Conservation (phyloP, 1,140 invertebrate genomes). For the Rhopalosiphum maidis region DNA sequence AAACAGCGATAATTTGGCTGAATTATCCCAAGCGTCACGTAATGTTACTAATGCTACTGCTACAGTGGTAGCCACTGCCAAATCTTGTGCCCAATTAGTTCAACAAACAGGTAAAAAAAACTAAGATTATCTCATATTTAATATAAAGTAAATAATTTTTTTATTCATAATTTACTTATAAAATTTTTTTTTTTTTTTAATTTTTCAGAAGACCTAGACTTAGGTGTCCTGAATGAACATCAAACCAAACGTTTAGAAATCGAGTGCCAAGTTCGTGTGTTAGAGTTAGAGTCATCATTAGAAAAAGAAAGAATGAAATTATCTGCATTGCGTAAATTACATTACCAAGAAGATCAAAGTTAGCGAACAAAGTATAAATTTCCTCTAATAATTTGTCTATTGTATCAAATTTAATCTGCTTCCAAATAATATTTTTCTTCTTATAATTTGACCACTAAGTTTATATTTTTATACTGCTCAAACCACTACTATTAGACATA, state of each 20-base stretch:
- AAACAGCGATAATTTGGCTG: constrained; percentile 77
- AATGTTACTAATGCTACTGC: constrained; percentile 89
- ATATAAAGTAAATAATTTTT: neutral
- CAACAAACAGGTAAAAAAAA: constrained; percentile 77
- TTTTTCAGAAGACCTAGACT: constrained; percentile 78
- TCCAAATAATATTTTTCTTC: neutral
- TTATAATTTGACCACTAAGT: neutral
- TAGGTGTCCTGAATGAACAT: constrained; percentile 86
- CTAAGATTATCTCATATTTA: neutral
- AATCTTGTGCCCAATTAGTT: constrained; percentile 83
- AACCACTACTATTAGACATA: neutral
- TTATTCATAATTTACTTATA: neutral
- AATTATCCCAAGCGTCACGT: constrained; percentile 84
- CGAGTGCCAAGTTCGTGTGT: constrained; percentile 90
- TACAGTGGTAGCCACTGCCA: constrained; percentile 90
- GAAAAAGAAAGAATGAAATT: constrained; percentile 85
- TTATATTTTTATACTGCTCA: neutral
- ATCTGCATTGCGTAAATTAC: constrained; percentile 84
- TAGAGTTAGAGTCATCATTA: constrained; percentile 90
- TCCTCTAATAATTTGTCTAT: neutral
- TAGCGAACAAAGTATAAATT: constrained; percentile 19
- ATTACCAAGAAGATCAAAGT: constrained; percentile 79
- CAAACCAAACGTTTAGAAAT: constrained; percentile 95
- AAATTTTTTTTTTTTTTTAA: constrained; percentile 20
- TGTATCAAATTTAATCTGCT: neutral